Conservation (phyloP, 2,113 vertebrate species). For the Saccopteryx leptura region DNA sequence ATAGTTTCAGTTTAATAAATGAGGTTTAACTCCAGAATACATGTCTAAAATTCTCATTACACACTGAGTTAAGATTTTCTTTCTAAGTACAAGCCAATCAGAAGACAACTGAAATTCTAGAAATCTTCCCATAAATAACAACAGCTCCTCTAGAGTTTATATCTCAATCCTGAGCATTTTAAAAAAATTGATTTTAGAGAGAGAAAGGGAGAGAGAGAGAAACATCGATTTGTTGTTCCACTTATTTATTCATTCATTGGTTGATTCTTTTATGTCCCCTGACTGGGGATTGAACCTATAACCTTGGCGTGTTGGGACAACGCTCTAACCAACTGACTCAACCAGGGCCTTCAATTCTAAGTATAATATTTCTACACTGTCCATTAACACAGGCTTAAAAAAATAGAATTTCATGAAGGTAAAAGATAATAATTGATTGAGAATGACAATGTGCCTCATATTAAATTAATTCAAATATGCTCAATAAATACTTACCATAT, state of each 20-base stretch:
- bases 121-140: constrained; percentile 49
- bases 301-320: too few relatives aligned
- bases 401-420: not conserved
- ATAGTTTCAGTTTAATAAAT: constrained; percentile 29
- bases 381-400: not conserved
- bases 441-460: not conserved
- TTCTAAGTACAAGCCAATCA: not conserved
- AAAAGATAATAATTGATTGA: not conserved
- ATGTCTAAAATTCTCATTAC: constrained; percentile 35
- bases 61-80: constrained; percentile 37
- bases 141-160: not conserved
- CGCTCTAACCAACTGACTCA: too few relatives aligned
- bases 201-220: too few relatives aligned
- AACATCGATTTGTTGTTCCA: too few relatives aligned
- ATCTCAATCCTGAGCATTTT: not conserved
- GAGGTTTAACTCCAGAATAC: not conserved
- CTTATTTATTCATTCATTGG: too few relatives aligned
- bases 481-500: not conserved
- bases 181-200: too few relatives aligned
- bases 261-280: too few relatives aligned
- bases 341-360: too few relatives aligned
- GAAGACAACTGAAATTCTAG: constrained; percentile 19
- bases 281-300: too few relatives aligned
- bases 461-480: not conserved
- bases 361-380: not conserved